A percentile compares a stretch with the other conserved stretches of the same genome.
Evolutionary conservation across 2,113 vertebrate species (phyloP).

Genomic region (Condylura cristata): DNA sequence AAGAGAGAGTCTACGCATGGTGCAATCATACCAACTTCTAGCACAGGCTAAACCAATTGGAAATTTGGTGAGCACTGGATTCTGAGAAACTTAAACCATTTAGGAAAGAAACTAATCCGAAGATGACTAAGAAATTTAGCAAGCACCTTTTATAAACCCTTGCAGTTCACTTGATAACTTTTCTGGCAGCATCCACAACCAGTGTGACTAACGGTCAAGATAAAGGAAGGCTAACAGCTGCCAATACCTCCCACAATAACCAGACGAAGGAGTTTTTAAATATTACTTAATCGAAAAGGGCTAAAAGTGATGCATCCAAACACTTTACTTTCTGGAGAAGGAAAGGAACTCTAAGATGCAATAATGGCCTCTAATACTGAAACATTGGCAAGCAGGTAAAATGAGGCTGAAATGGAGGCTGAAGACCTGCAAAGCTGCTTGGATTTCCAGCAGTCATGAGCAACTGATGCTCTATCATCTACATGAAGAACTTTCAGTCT

Average conservation of each 20-base stretch:
- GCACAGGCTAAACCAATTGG: slow-evolving; percentile 82
- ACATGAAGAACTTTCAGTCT: slow-evolving; percentile 74
- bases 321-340: slow-evolving; percentile 80
- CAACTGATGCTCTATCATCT: slow-evolving; percentile 52
- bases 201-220: slow-evolving; percentile 55
- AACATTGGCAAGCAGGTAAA: slow-evolving; percentile 77
- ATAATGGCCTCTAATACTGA: slow-evolving; percentile 79
- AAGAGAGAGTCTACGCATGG: slow-evolving; percentile 92
- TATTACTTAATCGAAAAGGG: slow-evolving; percentile 87
- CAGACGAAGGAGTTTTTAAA: slow-evolving; percentile 74
- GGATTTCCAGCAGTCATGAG: slow-evolving; percentile 66
- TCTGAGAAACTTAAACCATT: slow-evolving; percentile 85
- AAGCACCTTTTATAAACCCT: slow-evolving; percentile 84
- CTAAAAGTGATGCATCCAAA: slow-evolving; percentile 82
- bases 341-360: slow-evolving; percentile 78
- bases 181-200: slow-evolving; percentile 45
- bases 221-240: slow-evolving; percentile 73
- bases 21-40: slow-evolving; percentile 89
- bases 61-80: slow-evolving; percentile 90
- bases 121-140: slow-evolving; percentile 67
- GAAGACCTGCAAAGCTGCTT: slow-evolving; percentile 85
- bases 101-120: slow-evolving; percentile 67
- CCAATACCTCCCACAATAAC: slow-evolving; percentile 78
- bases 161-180: slow-evolving; percentile 29
- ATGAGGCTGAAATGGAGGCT: slow-evolving; percentile 88